phyloP scores from a whole-genome alignment of 2,888 invertebrate species.

The Dynastes maya region DNA sequence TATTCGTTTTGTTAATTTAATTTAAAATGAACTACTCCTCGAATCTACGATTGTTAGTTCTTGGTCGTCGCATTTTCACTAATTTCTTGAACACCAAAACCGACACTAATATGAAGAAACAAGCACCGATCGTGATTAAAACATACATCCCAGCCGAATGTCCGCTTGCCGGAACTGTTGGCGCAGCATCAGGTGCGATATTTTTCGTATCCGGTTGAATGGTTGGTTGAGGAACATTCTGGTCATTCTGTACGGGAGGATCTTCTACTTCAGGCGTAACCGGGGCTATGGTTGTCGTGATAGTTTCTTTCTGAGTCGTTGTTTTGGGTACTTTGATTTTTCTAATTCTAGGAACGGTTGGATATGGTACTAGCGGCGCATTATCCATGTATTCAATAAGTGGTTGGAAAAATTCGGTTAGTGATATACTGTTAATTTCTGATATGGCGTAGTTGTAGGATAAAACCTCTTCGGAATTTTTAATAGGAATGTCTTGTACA shows the following conservation, averaged over 20 bases:
- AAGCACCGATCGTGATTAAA: slow-evolving; percentile 49
- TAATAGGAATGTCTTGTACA: slow-evolving; percentile 68
- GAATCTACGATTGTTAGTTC: slow-evolving; percentile 56
- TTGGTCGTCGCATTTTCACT: slow-evolving; percentile 50
- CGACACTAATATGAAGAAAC: slow-evolving; percentile 45
- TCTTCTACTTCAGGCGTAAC: slow-evolving; percentile 33
- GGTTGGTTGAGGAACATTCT: background rate
- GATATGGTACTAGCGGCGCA: slow-evolving; percentile 63
- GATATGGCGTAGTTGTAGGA: slow-evolving; percentile 71
- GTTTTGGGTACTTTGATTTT: slow-evolving; percentile 9
- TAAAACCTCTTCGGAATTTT: slow-evolving; percentile 72
- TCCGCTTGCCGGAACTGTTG: background rate
- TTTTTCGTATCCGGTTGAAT: background rate
- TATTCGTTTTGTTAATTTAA: background rate
- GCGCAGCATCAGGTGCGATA: background rate
- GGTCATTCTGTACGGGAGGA: slow-evolving; percentile 44
- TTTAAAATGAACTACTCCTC: slow-evolving; percentile 49
- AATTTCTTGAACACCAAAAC: slow-evolving; percentile 49
- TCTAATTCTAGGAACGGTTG: slow-evolving; percentile 17
- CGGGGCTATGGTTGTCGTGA: slow-evolving; percentile 50
- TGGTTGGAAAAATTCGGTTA: slow-evolving; percentile 74
- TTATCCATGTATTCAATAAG: slow-evolving; percentile 73
- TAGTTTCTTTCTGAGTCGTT: slow-evolving; percentile 14
- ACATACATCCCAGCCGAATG: slow-evolving; percentile 47
- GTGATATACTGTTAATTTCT: slow-evolving; percentile 71